Conservation (phyloP, 1,140 invertebrate species). For the Pogonomyrmex barbatus region DNA sequence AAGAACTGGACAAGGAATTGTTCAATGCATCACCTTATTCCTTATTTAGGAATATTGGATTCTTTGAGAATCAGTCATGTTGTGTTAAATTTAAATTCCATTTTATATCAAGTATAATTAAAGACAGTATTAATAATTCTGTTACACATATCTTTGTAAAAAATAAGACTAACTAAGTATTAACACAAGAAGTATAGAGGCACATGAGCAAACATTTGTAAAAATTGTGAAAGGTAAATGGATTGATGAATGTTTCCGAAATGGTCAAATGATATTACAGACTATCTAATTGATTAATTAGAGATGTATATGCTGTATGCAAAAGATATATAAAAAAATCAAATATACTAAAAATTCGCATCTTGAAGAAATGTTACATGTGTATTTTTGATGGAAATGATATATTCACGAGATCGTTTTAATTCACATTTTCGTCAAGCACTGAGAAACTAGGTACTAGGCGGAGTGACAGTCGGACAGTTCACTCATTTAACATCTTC, state of each 20-base stretch:
- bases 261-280: constrained; percentile 54
- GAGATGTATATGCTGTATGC: neutral
- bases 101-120: constrained; percentile 84
- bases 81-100: constrained; percentile 76
- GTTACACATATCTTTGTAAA: constrained; percentile 81
- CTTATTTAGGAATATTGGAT: constrained; percentile 79
- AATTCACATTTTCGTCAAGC: constrained; percentile 76
- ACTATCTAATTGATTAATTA: constrained; percentile 71
- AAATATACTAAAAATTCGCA: neutral
- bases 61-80: constrained; percentile 79
- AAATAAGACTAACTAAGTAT: neutral
- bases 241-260: constrained; percentile 79
- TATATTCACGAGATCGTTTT: constrained; percentile 47
- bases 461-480: constrained; percentile 83
- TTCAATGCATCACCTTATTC: constrained; percentile 82
- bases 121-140: constrained; percentile 69
- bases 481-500: constrained; percentile 82
- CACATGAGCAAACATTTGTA: neutral
- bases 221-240: constrained; percentile 78
- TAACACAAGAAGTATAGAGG: constrained; percentile 5
- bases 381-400: constrained; percentile 42
- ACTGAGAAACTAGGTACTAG: constrained; percentile 77
- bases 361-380: constrained; percentile 18
- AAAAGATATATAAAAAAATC: constrained; percentile 25
- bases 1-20: constrained; percentile 78